Base-by-base conservation (phyloP, 2,888 invertebrate species). In the Lymantria monacha region DNA sequence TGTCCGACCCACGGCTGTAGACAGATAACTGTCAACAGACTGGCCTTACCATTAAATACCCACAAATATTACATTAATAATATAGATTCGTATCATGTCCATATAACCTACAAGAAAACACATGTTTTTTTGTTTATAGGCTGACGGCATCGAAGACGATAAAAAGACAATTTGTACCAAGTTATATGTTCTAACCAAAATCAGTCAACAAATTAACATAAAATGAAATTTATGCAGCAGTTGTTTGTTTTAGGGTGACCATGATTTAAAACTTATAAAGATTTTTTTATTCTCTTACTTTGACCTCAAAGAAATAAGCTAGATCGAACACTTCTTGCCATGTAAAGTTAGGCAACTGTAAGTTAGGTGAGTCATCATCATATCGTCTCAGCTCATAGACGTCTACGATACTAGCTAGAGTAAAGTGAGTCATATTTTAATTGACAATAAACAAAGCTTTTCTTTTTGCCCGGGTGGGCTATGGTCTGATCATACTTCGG, bases 161-260 rank as follows among this genome's bases (percentile, higher is more conserved):
- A 44, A n/a, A 48, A 48, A 30, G 14, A 49, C 41, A 41, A 46
- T 46, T 46, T 42, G 14, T 46, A 48, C 37, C 37, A 38, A 48
- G 46, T 7, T 36, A 30, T 12, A 30, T 36, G 13, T 45, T 44
- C 43, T 10, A 46, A 51, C 48, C 51, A 48, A 51, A 51, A n/a
- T 42, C 43, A 41, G 42, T n/a, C 42, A 38, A 44, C 12, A 30
- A 38, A 51, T 51, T 55, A 44, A 49, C 48, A 49, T 55, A 49
- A 51, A 48, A 49, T 38, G 9, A 42, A 41, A 46, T 45, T 48
- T 51, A 46, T 45, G 22, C 33, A 48, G 30, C 33, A 12, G 38
- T 30, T 33, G 31, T 9, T 15, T 30, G 38, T 13, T 30, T 13
- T 51, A 55, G 50, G 48, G 46, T 51, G 45, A 55, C 54, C 30